Percentiles rank a stretch among this genome's conserved stretches.
These are phyloP conservation scores for Alligator sinensis DNA, from an alignment of 2,113 vertebrate species.

Conservation along the genomic window DNA sequence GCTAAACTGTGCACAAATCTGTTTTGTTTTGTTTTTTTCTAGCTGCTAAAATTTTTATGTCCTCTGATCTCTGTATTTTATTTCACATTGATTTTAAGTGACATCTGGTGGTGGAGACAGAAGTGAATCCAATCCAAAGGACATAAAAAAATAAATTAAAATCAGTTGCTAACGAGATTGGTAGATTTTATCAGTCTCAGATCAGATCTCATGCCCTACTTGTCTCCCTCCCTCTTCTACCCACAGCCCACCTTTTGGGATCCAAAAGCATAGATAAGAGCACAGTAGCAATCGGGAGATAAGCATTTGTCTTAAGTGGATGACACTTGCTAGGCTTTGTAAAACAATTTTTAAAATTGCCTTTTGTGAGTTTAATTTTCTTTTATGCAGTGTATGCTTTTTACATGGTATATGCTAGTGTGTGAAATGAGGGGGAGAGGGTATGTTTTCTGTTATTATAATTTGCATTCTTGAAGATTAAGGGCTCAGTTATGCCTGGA, in stretches of 20 bases:
- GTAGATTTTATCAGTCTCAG: not conserved
- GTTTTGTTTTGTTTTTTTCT: not conserved
- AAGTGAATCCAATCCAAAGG: not conserved
- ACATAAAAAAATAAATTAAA: not conserved
- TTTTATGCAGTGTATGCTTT: not conserved
- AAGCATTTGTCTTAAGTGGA: not conserved
- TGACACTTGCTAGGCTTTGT: not conserved
- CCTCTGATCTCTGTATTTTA: not conserved
- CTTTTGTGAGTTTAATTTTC: not conserved
- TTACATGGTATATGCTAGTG: not conserved
- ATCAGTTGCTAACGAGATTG: not conserved
- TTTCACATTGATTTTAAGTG: constrained; percentile 13
- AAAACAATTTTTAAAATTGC: not conserved
- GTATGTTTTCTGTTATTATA: not conserved
- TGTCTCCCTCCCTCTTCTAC: not conserved
- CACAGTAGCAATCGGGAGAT: not conserved
- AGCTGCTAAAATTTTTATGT: not conserved
- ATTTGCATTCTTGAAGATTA: not conserved
- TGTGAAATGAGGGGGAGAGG: not conserved
- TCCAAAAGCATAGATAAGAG: not conserved
- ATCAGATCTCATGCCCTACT: not conserved
- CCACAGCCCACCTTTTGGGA: not conserved
- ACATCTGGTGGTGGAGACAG: not conserved
- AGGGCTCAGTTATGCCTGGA: not conserved
- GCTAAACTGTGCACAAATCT: not conserved